A percentile compares a stretch with the other conserved stretches of the same genome.
Evolutionary conservation across 2,797 vertebrate species (phyloP).

Genomic region (Rhodeus uyekii): DNA sequence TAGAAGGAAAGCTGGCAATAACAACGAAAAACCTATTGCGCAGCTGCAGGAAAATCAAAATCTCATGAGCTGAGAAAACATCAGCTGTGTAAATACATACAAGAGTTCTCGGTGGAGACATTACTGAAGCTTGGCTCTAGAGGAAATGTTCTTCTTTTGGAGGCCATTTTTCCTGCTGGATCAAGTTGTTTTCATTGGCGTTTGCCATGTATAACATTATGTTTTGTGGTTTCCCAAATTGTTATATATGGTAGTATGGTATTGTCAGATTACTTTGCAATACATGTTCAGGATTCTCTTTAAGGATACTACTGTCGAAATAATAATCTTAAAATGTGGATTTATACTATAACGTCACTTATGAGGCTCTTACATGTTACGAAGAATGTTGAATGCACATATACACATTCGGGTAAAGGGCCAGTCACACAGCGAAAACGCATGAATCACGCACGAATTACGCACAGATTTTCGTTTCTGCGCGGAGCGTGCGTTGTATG

Average conservation of each 20-base stretch:
- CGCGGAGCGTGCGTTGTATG: too few species aligned
- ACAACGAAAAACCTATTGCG: constrained; percentile 28
- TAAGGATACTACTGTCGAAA: not conserved
- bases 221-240: constrained; percentile 48
- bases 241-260: constrained; percentile 30
- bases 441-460: too few species aligned
- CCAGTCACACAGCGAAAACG: too few species aligned
- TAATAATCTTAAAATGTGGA: not conserved
- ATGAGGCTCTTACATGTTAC: not conserved
- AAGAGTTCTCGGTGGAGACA: constrained; percentile 6
- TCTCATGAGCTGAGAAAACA: constrained; percentile 45
- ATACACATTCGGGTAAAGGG: too few species aligned
- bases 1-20: constrained; percentile 35
- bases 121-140: constrained; percentile 33
- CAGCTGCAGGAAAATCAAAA: constrained; percentile 38
- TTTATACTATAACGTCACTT: not conserved
- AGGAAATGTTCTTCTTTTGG: constrained; percentile 28
- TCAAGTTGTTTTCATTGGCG: constrained; percentile 46
- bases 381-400: not conserved
- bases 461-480: too few species aligned
- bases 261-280: constrained; percentile 42
- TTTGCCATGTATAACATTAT: constrained; percentile 32
- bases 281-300: constrained; percentile 16
- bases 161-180: not conserved
- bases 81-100: constrained; percentile 58